A percentile compares a stretch with the other conserved stretches of the same genome.
Evolutionary conservation across 2,113 vertebrate genomes (phyloP).

Genomic region (Rhea pennata): DNA sequence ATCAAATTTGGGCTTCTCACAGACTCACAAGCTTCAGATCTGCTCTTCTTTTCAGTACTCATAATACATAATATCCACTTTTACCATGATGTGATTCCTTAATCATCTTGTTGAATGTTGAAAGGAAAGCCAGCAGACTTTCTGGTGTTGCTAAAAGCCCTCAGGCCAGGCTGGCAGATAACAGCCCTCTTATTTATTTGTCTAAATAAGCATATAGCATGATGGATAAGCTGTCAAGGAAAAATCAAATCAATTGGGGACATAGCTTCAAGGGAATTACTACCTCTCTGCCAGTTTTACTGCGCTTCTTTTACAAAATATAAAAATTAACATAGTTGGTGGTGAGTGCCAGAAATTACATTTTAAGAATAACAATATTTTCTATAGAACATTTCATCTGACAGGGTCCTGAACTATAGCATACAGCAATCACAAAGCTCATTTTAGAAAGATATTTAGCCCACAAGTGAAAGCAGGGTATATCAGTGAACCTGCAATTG

Average conservation of each 20-base stretch:
- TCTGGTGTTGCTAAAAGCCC: conserved; percentile 69
- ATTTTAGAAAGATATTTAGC: conserved; percentile 14
- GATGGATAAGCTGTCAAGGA: conserved; percentile 74
- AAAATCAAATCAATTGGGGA: conserved; percentile 68
- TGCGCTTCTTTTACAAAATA: conserved; percentile 49
- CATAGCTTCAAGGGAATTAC: conserved; percentile 71
- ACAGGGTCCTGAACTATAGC: conserved; percentile 25
- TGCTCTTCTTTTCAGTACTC: background rate
- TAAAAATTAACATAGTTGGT: conserved; percentile 62
- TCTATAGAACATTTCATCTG: conserved; percentile 28
- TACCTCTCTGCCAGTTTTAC: conserved; percentile 49
- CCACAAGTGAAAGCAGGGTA: background rate
- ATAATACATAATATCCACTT: background rate
- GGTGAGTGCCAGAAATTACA: conserved; percentile 36
- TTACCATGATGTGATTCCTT: conserved; percentile 35
- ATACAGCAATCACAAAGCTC: background rate
- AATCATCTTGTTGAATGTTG: conserved; percentile 42
- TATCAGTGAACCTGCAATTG: background rate
- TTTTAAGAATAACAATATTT: conserved; percentile 34
- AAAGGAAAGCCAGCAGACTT: conserved; percentile 60
- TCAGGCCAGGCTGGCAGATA: conserved; percentile 68
- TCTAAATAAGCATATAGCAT: conserved; percentile 74
- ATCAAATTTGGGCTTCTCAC: background rate
- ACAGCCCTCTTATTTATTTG: conserved; percentile 72
- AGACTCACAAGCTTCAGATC: background rate